These are phyloP conservation scores for Bombus confusus DNA, from an alignment of 1,140 invertebrate genomes.

Conservation along the genomic window DNA sequence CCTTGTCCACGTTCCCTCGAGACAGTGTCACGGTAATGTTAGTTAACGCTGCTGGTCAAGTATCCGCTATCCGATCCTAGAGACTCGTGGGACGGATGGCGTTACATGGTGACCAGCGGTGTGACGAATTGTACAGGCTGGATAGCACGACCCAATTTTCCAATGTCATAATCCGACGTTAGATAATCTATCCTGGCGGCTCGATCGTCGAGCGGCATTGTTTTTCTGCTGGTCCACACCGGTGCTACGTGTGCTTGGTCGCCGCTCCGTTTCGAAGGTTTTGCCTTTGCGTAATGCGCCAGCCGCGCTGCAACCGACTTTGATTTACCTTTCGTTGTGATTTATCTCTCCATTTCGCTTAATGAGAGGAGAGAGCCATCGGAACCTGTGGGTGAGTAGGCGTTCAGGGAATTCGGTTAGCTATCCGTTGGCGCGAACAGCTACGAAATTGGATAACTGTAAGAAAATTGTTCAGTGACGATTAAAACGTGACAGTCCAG, in stretches of 20 bases:
- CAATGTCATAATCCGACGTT: constrained; percentile 68
- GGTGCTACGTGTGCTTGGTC: neutral
- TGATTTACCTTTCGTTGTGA: constrained; percentile 30
- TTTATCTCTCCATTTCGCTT: constrained; percentile 26
- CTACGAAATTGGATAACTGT: neutral
- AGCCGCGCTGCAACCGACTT: neutral
- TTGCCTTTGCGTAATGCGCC: constrained; percentile 25
- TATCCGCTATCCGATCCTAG: constrained; percentile 70
- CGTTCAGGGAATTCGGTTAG: constrained; percentile 21
- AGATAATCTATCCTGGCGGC: constrained; percentile 17
- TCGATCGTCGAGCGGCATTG: constrained; percentile 25
- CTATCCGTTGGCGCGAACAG: neutral
- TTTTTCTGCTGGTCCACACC: neutral
- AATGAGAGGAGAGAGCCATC: constrained; percentile 26
- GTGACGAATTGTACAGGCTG: constrained; percentile 54
- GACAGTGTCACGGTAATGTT: constrained; percentile 56
- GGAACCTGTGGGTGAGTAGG: neutral
- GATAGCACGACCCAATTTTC: constrained; percentile 62
- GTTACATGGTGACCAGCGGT: constrained; percentile 39
- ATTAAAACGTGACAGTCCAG: neutral
- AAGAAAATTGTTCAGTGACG: constrained; percentile 10
- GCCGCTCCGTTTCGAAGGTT: constrained; percentile 6
- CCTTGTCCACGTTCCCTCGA: constrained; percentile 45
- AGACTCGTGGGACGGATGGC: constrained; percentile 62
- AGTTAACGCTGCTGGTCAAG: constrained; percentile 62